Conservation (phyloP, 2,888 invertebrate species). For the Chrysolina oricalcia region DNA sequence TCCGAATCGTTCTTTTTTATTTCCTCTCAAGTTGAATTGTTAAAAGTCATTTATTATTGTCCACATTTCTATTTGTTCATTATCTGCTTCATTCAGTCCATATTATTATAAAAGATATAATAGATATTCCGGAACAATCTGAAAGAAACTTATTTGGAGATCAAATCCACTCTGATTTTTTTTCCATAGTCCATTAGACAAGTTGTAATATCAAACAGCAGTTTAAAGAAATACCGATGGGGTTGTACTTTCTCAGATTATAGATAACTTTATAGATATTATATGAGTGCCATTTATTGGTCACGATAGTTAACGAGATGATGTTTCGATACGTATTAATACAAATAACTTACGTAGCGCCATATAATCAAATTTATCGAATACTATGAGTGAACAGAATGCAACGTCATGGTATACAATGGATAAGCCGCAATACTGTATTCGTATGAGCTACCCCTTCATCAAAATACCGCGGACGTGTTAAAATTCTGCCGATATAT, state of each 20-base stretch:
- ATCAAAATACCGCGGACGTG: conserved; percentile 23
- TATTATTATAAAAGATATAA: too few species aligned
- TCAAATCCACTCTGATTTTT: too few species aligned
- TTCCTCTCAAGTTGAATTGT: too few species aligned
- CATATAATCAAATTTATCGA: conserved; percentile 4
- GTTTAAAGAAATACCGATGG: background rate
- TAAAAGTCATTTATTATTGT: too few species aligned
- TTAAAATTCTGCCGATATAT: conserved; percentile 23
- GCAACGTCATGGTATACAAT: conserved; percentile 21
- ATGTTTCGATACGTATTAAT: conserved; percentile 28
- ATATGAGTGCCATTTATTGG: conserved; percentile 6
- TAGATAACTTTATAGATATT: background rate
- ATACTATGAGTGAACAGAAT: background rate
- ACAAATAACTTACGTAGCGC: conserved; percentile 1
- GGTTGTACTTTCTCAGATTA: background rate
- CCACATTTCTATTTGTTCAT: too few species aligned
- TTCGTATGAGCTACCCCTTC: conserved; percentile 20
- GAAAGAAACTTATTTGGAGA: too few species aligned
- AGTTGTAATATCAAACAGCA: too few species aligned
- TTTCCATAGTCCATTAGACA: too few species aligned
- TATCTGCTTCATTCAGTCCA: too few species aligned
- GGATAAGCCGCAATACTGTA: background rate
- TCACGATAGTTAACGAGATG: conserved; percentile 28
- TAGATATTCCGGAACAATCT: too few species aligned
- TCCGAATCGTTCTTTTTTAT: too few species aligned